Evolutionary conservation across 2,113 vertebrate genomes (phyloP), one percentile per base, ranked within the genome.

Genomic region (Centropus unirufus): DNA sequence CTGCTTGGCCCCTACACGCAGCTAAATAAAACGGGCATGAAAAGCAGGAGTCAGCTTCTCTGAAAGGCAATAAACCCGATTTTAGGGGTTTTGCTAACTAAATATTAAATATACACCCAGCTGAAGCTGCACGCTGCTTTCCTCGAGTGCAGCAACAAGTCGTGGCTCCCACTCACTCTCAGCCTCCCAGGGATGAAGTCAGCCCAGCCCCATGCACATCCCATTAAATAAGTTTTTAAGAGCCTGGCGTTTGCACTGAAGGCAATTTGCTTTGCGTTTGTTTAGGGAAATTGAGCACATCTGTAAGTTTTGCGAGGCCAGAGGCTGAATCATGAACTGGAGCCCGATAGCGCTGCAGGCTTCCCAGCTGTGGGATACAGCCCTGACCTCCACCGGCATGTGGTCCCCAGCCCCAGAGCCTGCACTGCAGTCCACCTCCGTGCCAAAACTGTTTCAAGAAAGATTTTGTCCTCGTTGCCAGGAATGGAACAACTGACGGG

Each of bases 141-240:
- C 93, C 88, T 90, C n/a, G 87, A 59, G 7, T 1, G 9, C 83
- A 75, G 90, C 93, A 88, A 86, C 83, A 83, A 88, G 90, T 77
- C 1, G 5, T 4, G 82, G 57, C 57, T 83, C 68, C 87, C 39
- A 1, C 78, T 82, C 92, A 36, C 39, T 2, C 9, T 7, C 20
- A 5, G 54, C 1, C 7, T 15, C 87, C 12, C 87, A 9, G 79
- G 67, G 90, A 66, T 85, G 81, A 23, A 59, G 8, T 32, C 74
- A 79, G 62, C 1, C 32, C 58, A 5, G 78, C 47, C 74, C 14
- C 86, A 0, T 23, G 18, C 62, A 1, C 67, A 30, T 20, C 87
- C 72, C 74, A 27, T 18, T 1, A 32, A 10, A 4, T 2, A 7
- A 7, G 3, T 30, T 64, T 11, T 10, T 3, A 70, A 12, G 32